A percentile compares a stretch with the other conserved stretches of the same genome.
Evolutionary conservation across 2,888 invertebrate genomes (phyloP).

Genomic region (Didymodactylos carnosus): DNA sequence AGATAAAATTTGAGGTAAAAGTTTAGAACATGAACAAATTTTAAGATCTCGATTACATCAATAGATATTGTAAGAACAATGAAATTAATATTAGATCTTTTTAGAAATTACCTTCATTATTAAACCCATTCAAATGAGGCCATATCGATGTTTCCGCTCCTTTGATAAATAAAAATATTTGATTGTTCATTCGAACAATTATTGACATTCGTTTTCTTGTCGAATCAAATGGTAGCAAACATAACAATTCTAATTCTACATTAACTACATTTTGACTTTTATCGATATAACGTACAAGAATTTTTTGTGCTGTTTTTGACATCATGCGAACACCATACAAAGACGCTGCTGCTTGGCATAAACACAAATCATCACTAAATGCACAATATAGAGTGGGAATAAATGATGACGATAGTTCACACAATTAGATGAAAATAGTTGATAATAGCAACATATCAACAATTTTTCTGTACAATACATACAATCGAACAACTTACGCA

Average conservation of each 20-base stretch:
- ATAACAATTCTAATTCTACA: not conserved
- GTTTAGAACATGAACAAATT: too few relatives aligned
- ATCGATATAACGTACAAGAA: not conserved
- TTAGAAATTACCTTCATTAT: not conserved
- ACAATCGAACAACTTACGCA: too few relatives aligned
- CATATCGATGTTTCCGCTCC: not conserved
- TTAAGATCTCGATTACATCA: too few relatives aligned
- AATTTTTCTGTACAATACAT: too few relatives aligned
- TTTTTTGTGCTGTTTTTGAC: not conserved
- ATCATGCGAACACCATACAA: not conserved
- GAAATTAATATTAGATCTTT: too few relatives aligned
- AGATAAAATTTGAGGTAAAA: too few relatives aligned
- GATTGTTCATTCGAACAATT: not conserved
- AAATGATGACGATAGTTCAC: too few relatives aligned
- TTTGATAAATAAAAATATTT: not conserved
- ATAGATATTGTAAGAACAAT: too few relatives aligned
- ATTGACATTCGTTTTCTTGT: not conserved
- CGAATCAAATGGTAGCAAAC: not conserved
- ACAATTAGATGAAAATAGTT: too few relatives aligned
- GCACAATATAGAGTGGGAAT: too few relatives aligned
- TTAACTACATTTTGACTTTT: not conserved
- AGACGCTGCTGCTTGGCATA: not conserved
- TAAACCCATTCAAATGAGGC: not conserved
- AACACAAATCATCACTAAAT: not conserved
- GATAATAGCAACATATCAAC: too few relatives aligned